These are phyloP conservation scores for Enteromius mattozi DNA, from an alignment of 2,797 vertebrate genomes.

Conservation along the genomic window DNA sequence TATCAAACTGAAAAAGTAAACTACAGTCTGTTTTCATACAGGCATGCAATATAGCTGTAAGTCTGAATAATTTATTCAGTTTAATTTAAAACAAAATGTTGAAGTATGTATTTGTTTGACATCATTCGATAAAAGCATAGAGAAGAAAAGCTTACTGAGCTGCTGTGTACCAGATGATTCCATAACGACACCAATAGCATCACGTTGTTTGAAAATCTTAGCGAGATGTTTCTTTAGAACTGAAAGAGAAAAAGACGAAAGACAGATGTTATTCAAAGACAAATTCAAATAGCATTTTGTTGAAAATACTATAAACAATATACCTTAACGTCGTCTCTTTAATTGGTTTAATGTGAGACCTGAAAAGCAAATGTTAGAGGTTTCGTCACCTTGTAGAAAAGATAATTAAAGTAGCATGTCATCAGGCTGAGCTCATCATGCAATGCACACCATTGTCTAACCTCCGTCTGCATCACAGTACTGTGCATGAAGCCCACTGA, in stretches of 20 bases:
- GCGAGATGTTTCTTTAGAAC: neutral
- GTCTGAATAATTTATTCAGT: neutral
- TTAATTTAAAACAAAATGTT: neutral
- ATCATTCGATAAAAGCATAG: neutral
- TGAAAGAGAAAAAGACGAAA: neutral
- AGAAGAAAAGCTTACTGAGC: neutral
- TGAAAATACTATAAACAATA: neutral
- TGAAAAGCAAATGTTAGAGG: neutral
- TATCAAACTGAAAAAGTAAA: neutral
- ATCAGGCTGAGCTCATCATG: neutral
- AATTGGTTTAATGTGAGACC: neutral
- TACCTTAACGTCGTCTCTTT: neutral
- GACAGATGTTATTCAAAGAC: neutral
- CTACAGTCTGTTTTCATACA: neutral
- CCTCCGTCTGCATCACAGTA: neutral
- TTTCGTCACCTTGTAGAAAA: slow-evolving; percentile 24
- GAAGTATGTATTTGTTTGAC: neutral
- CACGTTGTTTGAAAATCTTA: slow-evolving; percentile 13
- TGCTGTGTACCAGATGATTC: fast-evolving
- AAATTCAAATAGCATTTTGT: neutral
- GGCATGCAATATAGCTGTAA: neutral
- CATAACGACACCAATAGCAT: slow-evolving; percentile 1
- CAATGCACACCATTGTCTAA: neutral
- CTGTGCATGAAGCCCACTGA: slow-evolving; percentile 20
- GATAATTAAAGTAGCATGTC: neutral